Evolutionary conservation across 2,113 vertebrate species (phyloP).

Genomic region (Oryzias woworae): DNA sequence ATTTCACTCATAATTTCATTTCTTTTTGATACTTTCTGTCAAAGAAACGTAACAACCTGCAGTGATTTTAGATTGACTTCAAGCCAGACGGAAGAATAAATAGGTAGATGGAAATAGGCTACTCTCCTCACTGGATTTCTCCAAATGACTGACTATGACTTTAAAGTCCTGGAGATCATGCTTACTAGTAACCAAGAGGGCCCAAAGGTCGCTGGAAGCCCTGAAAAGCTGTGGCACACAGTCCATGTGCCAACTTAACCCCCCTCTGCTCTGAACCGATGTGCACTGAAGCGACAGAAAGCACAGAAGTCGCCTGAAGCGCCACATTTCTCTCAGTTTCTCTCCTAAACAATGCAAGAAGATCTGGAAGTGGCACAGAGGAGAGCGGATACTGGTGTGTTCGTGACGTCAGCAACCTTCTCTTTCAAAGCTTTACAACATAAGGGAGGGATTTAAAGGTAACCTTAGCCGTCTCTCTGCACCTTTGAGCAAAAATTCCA

Average conservation of each 20-base stretch:
- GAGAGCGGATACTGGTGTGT: not conserved
- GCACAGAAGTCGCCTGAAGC: slow-evolving; percentile 25
- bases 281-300: slow-evolving; percentile 20
- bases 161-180: slow-evolving; percentile 1
- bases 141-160: slow-evolving; percentile 1
- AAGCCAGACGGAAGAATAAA: too few species aligned
- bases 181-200: slow-evolving; percentile 11
- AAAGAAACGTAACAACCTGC: too few species aligned
- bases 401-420: slow-evolving; percentile 1
- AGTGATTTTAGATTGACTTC: too few species aligned
- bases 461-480: not conserved
- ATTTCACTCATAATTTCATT: too few species aligned
- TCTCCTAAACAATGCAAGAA: not conserved
- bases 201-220: slow-evolving; percentile 20
- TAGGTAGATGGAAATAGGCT: not conserved
- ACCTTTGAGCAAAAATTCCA: too few species aligned
- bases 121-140: not conserved
- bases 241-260: slow-evolving; percentile 23
- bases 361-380: slow-evolving; percentile 1
- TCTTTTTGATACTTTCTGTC: too few species aligned
- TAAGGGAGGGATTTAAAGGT: too few species aligned
- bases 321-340: slow-evolving; percentile 10
- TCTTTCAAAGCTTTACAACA: not conserved
- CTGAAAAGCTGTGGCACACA: slow-evolving; percentile 17
- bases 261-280: slow-evolving; percentile 16